Percentiles rank a stretch among this genome's conserved stretches.
Conservation (phyloP, 1,140 invertebrate genomes). For the Piezodorus guildinii region DNA sequence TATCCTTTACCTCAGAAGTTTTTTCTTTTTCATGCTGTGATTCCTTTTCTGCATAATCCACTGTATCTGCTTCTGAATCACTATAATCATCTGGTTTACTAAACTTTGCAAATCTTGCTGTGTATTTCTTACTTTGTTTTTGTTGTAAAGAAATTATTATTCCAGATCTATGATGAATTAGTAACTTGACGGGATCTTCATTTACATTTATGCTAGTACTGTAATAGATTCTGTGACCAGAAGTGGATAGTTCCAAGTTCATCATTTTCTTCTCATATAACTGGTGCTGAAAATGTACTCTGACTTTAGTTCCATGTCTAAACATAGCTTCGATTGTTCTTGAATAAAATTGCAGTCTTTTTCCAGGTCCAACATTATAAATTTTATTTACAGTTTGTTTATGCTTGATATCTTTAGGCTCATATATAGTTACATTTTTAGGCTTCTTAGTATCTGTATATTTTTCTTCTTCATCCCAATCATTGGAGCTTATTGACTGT, state of each 20-base stretch:
- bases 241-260: not conserved
- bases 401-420: no score
- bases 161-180: not conserved
- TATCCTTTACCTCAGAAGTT: no score
- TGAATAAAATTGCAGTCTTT: not conserved
- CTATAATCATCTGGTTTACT: no score
- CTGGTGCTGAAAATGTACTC: not conserved
- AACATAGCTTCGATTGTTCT: not conserved
- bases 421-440: no score
- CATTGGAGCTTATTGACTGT: no score
- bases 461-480: no score
- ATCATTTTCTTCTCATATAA: not conserved
- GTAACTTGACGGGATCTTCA: not conserved
- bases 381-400: not conserved
- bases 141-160: not conserved
- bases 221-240: not conserved
- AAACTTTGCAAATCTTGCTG: not conserved
- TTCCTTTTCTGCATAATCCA: no score
- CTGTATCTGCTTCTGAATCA: no score
- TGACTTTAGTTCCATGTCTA: not conserved
- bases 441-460: no score
- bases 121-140: not conserved
- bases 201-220: not conserved
- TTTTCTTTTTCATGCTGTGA: no score
- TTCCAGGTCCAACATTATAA: not conserved